Conservation (phyloP, 2,113 vertebrate species). For the Pomatostomus ruficeps region DNA sequence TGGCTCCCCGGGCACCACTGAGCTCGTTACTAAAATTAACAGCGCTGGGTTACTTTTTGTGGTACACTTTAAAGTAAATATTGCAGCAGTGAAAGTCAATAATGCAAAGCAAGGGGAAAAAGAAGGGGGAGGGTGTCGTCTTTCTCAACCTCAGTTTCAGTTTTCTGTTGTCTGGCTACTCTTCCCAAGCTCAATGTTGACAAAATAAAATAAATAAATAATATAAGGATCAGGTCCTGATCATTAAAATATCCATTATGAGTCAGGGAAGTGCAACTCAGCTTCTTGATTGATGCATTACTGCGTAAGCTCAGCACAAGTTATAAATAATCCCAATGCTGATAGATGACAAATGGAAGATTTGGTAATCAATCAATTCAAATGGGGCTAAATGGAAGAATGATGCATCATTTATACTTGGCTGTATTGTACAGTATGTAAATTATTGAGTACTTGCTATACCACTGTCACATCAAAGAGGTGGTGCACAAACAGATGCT, state of each 20-base stretch:
- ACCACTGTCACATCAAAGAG: neutral
- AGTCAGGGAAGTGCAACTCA: conserved; percentile 63
- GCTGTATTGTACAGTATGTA: conserved; percentile 21
- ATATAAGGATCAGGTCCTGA: neutral
- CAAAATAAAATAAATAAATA: conserved; percentile 35
- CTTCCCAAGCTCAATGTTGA: conserved; percentile 23
- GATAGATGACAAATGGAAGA: conserved; percentile 52
- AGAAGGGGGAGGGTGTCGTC: neutral
- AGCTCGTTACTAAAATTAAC: neutral
- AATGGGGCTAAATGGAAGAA: conserved; percentile 66
- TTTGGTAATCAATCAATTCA: conserved; percentile 64
- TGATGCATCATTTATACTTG: conserved; percentile 58
- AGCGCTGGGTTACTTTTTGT: neutral
- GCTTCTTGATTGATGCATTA: conserved; percentile 56
- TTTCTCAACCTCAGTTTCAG: neutral
- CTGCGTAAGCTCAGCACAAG: conserved; percentile 67
- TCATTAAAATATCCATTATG: conserved; percentile 67
- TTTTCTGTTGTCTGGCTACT: neutral
- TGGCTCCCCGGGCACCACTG: neutral
- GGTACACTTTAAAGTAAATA: neutral
- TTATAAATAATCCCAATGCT: conserved; percentile 67
- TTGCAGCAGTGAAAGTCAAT: neutral
- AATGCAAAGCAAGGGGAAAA: neutral
- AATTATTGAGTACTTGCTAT: conserved; percentile 47
- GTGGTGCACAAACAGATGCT: neutral